phyloP scores from a whole-genome alignment of 2,888 invertebrate species.

The Drosophila rellima region DNA sequence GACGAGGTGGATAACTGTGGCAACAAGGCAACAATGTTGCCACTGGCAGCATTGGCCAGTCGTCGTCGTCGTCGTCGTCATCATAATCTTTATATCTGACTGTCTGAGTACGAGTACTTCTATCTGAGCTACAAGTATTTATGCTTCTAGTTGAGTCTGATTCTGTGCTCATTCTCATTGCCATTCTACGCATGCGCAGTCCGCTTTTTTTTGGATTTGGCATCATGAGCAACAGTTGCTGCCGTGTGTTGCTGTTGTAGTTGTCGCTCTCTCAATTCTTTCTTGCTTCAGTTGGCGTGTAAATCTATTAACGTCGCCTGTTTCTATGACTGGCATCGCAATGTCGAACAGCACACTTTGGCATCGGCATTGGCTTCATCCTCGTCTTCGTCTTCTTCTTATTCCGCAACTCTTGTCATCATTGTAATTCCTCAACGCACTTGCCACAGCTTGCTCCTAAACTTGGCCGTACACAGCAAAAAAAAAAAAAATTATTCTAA shows the following conservation, averaged over 20 bases:
- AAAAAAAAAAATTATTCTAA: no score
- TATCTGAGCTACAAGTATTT: slow-evolving; percentile 7
- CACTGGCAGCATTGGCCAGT: slow-evolving; percentile 22
- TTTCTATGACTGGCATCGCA: slow-evolving; percentile 77
- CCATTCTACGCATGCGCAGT: slow-evolving; percentile 77
- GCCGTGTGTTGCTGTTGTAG: slow-evolving; percentile 19
- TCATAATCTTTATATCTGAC: slow-evolving; percentile 16
- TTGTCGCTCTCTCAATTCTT: slow-evolving; percentile 42
- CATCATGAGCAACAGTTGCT: slow-evolving; percentile 68
- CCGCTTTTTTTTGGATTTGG: slow-evolving; percentile 77
- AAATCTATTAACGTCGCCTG: slow-evolving; percentile 79
- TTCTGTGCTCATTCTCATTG: slow-evolving; percentile 67
- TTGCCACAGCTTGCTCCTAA: slow-evolving; percentile 33
- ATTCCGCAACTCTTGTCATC: slow-evolving; percentile 46
- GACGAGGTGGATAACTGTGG: slow-evolving; percentile 34
- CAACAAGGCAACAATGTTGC: slow-evolving; percentile 63
- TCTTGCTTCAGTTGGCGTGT: slow-evolving; percentile 75
- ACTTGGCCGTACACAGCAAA: not conserved
- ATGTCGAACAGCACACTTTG: slow-evolving; percentile 66
- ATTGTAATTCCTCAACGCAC: slow-evolving; percentile 77
- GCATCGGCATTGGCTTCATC: not conserved
- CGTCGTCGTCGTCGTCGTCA: slow-evolving; percentile 22
- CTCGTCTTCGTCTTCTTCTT: not conserved
- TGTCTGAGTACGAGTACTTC: not conserved
- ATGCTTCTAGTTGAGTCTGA: slow-evolving; percentile 39